These are phyloP conservation scores for Neoscelio sp. DNA, from an alignment of 2,888 invertebrate species.

Conservation along the genomic window DNA sequence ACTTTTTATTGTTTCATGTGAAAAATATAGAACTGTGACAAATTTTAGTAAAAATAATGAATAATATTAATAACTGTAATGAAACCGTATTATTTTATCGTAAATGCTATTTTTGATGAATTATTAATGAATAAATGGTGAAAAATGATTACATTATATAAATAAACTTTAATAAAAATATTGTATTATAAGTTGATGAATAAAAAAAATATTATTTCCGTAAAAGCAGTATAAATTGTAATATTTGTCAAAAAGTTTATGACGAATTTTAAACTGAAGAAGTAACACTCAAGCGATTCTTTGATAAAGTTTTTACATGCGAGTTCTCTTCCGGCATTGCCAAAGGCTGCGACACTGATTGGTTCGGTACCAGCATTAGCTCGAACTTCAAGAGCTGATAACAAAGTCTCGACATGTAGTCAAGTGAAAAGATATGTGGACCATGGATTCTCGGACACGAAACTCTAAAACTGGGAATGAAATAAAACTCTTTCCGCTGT, in stretches of 20 bases:
- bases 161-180: too few relatives aligned
- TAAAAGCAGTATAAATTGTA: slow-evolving; percentile 13
- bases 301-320: slow-evolving; percentile 56
- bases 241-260: slow-evolving; percentile 37
- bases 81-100: too few relatives aligned
- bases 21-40: too few relatives aligned
- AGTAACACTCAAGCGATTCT: slow-evolving; percentile 49
- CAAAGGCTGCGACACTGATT: slow-evolving; percentile 56
- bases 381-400: slow-evolving; percentile 59
- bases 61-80: too few relatives aligned
- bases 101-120: too few relatives aligned
- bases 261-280: slow-evolving; percentile 54
- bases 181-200: too few relatives aligned
- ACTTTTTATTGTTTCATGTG: too few relatives aligned
- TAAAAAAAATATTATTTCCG: background rate
- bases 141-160: too few relatives aligned
- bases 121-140: too few relatives aligned
- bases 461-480: slow-evolving; percentile 45
- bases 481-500: slow-evolving; percentile 26
- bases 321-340: slow-evolving; percentile 50
- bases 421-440: slow-evolving; percentile 63
- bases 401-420: slow-evolving; percentile 63
- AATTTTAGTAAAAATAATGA: too few relatives aligned
- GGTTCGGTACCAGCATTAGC: slow-evolving; percentile 64
- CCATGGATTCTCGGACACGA: slow-evolving; percentile 57